Base-by-base conservation (phyloP, 2,888 invertebrate species). In the Chloroclystis v-ata region DNA sequence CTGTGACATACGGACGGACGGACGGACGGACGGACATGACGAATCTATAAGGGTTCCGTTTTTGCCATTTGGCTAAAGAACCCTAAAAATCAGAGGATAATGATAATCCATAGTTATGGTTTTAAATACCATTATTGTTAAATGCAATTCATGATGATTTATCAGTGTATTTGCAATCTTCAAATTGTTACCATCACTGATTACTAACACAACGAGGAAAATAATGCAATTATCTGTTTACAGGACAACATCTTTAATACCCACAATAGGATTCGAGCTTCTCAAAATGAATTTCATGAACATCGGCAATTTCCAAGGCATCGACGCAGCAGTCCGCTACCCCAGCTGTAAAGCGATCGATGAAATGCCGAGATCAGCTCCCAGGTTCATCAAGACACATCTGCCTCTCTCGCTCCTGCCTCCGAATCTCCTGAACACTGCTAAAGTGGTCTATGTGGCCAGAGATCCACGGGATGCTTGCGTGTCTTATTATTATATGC, bases 401-500 rank as follows among this genome's bases (percentile, higher is more conserved):
- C 72, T 92, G 28, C 92, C 92, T 0, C 82, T 89, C 41, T 81
- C 89, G 0, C 67, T 92, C 13, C 68, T 92, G n/a, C 92, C 92
- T 0, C 82, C 84, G 0, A 74, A 74, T 56, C 43, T 88, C 4
- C 54, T 83, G 8, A 73, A 75, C 57, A 78, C 73, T 78, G 91
- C 91, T 0, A 84, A 81, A 59, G 85, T 94, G 2, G 85, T 94
- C 11, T 94, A 94, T 63, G 91, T 93, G 0, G 89, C 91, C 0
- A 88, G 94, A 59, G 93, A 94, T 66, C 91, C 93, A 0, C 91
- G 93, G 59, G 94, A 94, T 65, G 91, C 92, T 0, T 89, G 90
- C 1, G 90, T 94, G 0, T 94, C 94, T 0, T 92, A 91, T 61
- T 94, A 89, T 65, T 91, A 92, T 65, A 89, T 93, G 46, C 90